phyloP scores from a whole-genome alignment of 2,888 invertebrate genomes.

The Teleogryllus oceanicus region DNA sequence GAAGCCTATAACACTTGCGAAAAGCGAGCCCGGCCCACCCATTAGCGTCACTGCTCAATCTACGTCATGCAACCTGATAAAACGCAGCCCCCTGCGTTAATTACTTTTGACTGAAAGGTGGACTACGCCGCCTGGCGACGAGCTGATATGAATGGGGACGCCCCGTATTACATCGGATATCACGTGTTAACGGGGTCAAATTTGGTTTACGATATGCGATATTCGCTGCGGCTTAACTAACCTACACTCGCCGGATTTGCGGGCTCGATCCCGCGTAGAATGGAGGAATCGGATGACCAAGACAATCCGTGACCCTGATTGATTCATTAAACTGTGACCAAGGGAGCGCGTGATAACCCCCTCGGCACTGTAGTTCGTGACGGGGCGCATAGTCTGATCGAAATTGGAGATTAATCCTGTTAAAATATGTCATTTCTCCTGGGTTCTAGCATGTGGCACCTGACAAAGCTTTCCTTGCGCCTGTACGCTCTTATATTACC shows the following conservation, averaged over 20 bases:
- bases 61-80: constrained; percentile 9
- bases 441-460: background rate
- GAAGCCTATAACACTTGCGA: constrained; percentile 1
- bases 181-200: constrained; percentile 18
- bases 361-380: too few relatives aligned
- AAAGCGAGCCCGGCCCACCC: background rate
- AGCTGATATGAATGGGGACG: constrained; percentile 18
- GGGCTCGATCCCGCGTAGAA: constrained; percentile 18
- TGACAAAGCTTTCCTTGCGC: too few relatives aligned
- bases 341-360: background rate
- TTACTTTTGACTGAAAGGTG: background rate
- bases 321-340: constrained; percentile 1
- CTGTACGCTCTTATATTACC: too few relatives aligned
- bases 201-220: constrained; percentile 9
- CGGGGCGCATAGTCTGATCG: background rate
- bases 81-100: background rate
- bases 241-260: constrained; percentile 9
- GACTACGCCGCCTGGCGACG: background rate
- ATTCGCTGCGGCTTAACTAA: constrained; percentile 9
- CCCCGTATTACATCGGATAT: constrained; percentile 3
- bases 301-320: constrained; percentile 9
- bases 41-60: constrained; percentile 11
- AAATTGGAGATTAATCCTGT: background rate
- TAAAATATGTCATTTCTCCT: background rate
- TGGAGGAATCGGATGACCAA: background rate